A percentile compares a stretch with the other conserved stretches of the same genome.
Evolutionary conservation across 2,113 vertebrate species (phyloP).

Genomic region (Danionella cerebrum): DNA sequence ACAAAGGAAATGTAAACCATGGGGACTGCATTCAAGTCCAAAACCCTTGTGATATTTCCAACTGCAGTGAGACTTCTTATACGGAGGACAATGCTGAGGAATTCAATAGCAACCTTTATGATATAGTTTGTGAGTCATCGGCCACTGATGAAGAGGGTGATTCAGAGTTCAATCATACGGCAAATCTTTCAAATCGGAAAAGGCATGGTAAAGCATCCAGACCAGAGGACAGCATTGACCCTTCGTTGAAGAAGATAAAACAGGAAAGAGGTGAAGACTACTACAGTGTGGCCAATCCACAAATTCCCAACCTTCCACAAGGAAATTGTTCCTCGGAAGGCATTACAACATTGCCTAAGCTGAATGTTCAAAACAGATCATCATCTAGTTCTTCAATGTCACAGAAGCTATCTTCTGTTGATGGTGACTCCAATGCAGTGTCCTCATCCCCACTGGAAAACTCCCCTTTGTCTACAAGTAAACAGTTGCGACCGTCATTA

Average conservation of each 20-base stretch:
- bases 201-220: slow-evolving; percentile 42
- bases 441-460: slow-evolving; percentile 50
- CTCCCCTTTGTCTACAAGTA: slow-evolving; percentile 9
- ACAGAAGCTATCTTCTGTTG: slow-evolving; percentile 46
- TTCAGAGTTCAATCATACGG: slow-evolving; percentile 66
- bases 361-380: slow-evolving; percentile 22
- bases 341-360: slow-evolving; percentile 66
- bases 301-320: slow-evolving; percentile 58
- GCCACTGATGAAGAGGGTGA: slow-evolving; percentile 81
- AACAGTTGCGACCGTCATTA: not conserved
- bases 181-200: slow-evolving; percentile 51
- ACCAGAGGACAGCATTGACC: slow-evolving; percentile 54
- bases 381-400: slow-evolving; percentile 43
- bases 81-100: slow-evolving; percentile 74
- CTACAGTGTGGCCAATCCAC: slow-evolving; percentile 73
- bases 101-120: slow-evolving; percentile 74
- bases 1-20: slow-evolving; percentile 61
- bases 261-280: slow-evolving; percentile 79
- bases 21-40: slow-evolving; percentile 67
- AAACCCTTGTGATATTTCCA: slow-evolving; percentile 80
- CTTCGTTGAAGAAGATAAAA: slow-evolving; percentile 78
- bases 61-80: slow-evolving; percentile 78
- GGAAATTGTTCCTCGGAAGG: slow-evolving; percentile 42
- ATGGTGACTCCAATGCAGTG: slow-evolving; percentile 55
- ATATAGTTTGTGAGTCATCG: slow-evolving; percentile 81